Conservation (phyloP, 2,113 vertebrate genomes). For the Platysternon megacephalum region DNA sequence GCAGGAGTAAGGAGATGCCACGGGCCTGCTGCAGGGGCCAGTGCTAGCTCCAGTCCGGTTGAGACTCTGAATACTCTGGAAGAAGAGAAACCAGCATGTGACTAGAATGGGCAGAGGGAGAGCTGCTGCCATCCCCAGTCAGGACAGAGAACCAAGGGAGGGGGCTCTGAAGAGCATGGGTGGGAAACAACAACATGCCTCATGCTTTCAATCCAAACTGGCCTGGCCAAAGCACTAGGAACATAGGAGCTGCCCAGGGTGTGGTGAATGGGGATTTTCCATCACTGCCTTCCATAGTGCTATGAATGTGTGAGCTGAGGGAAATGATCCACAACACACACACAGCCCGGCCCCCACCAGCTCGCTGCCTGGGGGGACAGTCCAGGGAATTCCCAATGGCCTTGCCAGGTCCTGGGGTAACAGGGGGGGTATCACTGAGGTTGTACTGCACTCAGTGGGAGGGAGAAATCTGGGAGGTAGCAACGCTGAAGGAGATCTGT, state of each 20-base stretch:
- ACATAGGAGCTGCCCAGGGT: neutral
- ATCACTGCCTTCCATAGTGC: neutral
- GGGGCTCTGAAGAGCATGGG: neutral
- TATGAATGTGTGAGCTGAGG: neutral
- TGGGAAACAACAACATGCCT: neutral
- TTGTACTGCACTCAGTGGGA: fast-evolving
- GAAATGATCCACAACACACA: too few relatives aligned
- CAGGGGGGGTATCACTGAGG: too few relatives aligned
- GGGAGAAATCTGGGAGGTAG: fast-evolving
- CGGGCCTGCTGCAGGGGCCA: neutral
- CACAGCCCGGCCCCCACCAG: neutral
- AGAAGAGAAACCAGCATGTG: neutral
- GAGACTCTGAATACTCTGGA: neutral
- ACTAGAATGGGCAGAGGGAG: neutral
- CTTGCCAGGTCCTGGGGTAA: too few relatives aligned
- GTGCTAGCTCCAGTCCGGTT: neutral
- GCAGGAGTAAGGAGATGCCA: neutral
- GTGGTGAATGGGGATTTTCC: neutral
- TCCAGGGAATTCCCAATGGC: neutral
- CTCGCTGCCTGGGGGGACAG: too few relatives aligned
- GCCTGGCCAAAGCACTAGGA: neutral
- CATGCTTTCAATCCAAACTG: neutral
- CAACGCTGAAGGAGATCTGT: neutral
- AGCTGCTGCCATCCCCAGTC: neutral
- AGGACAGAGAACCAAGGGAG: neutral